phyloP scores from a whole-genome alignment of 2,113 vertebrate genomes.

The Actenoides hombroni region DNA sequence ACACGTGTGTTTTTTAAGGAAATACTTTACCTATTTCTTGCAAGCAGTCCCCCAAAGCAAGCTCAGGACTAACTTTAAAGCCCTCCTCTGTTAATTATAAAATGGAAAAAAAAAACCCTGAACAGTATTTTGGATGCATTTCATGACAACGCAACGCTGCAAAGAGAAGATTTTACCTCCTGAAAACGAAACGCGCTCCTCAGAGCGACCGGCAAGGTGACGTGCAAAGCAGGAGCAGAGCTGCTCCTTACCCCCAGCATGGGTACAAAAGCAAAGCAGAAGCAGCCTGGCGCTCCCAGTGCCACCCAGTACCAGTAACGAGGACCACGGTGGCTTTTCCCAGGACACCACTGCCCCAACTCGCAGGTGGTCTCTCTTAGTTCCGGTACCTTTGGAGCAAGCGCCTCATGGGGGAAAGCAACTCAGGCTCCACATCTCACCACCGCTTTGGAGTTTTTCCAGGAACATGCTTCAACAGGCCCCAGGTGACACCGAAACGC shows the following conservation, averaged over 20 bases:
- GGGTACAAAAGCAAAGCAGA: background rate
- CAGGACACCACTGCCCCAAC: background rate
- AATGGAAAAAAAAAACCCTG: background rate
- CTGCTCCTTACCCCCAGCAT: background rate
- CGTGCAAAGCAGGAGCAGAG: background rate
- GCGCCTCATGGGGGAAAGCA: background rate
- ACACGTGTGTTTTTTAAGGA: background rate
- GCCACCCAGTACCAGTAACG: rapidly evolving
- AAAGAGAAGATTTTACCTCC: background rate
- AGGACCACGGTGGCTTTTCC: background rate
- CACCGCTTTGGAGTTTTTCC: background rate
- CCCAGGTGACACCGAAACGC: background rate
- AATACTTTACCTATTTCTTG: background rate
- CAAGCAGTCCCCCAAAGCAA: background rate
- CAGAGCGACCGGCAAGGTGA: rapidly evolving
- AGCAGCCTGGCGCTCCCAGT: background rate
- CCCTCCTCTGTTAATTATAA: background rate
- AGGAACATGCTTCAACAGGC: background rate
- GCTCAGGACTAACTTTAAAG: background rate
- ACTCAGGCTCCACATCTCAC: background rate
- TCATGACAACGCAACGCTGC: rapidly evolving
- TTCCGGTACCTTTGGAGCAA: background rate
- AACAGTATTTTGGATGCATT: background rate
- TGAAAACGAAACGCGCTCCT: rapidly evolving
- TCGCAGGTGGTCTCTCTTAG: background rate